phyloP scores from a whole-genome alignment of 2,888 invertebrate genomes.

The Craniophora ligustri region DNA sequence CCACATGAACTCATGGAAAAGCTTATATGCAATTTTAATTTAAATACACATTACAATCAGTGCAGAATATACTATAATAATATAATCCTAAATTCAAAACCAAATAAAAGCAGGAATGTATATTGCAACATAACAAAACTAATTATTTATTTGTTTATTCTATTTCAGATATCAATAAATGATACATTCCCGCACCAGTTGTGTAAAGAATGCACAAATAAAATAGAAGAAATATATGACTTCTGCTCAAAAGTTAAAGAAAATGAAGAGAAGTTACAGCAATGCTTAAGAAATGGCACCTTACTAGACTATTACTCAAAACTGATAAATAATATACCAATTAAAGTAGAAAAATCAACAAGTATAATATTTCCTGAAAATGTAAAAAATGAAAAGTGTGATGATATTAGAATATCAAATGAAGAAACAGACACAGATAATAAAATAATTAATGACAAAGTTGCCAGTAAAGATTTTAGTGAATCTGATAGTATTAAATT shows the following conservation, averaged over 20 bases:
- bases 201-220: constrained; percentile 62
- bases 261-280: constrained; percentile 62
- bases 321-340: constrained; percentile 26
- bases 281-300: constrained; percentile 39
- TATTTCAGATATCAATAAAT: constrained; percentile 60
- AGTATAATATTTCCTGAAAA: constrained; percentile 9
- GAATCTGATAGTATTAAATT: constrained; percentile 13
- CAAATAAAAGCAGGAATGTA: too few relatives aligned
- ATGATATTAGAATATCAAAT: constrained; percentile 1
- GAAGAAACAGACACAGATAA: not conserved
- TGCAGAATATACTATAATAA: too few relatives aligned
- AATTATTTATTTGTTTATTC: not conserved
- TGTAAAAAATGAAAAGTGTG: constrained; percentile 8
- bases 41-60: too few relatives aligned
- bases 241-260: constrained; percentile 59
- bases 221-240: constrained; percentile 58
- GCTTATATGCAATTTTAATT: too few relatives aligned
- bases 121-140: too few relatives aligned
- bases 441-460: not conserved
- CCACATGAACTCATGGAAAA: too few relatives aligned
- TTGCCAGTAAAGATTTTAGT: not conserved
- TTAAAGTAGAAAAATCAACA: constrained; percentile 30
- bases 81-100: too few relatives aligned
- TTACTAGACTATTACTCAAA: constrained; percentile 49
- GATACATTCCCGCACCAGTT: constrained; percentile 62